Evolutionary conservation across 2,888 invertebrate genomes (phyloP), one percentile per base, ranked within the genome.

Genomic region (Bedellia somnulentella): DNA sequence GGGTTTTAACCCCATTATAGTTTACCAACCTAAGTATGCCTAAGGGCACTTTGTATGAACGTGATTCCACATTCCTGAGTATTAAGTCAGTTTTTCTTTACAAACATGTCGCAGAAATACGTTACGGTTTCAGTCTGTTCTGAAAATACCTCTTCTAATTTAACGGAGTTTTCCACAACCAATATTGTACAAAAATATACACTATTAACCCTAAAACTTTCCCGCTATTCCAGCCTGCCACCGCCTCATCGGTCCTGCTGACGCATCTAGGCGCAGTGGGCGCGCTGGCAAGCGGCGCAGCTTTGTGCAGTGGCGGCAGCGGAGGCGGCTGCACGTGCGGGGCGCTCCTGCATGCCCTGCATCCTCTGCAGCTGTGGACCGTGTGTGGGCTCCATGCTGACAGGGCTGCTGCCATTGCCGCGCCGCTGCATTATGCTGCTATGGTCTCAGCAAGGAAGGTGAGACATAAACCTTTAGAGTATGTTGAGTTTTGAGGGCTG

Each of bases 301-400:
- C 86, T 12, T 70, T 87, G 35, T 86, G 86, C 39, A 45, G 79
- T 15, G 67, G 85, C 4, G 58, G 80, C 23, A 80, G 81, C 39
- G 78, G 80, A 29, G 82, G 82, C 26, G 73, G 78, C 5, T 87
- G 87, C 55, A 61, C 84, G 1, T 83, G 86, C 43, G 82, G 87
- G 22, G 83, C 86, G 36, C 58, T 87, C 24, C 78, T 86, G 37
- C 82, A 85, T 15, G 78, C 87, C 3, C 71, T 89, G 27, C 85
- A 89, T 45, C 87, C 88, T 3, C 71, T 89, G 35, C 83, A 85
- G 24, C 66, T 87, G 38, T 89, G 89, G 89, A 89, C 88, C 2
- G 83, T 89, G 17, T 87, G 87, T 41, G 89, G 88, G 3, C 73
- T 89, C 36, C 89, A 89, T 49, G 87, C 86, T 34, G 87, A 87